Percentiles rank a stretch among this genome's conserved stretches.
These are phyloP conservation scores for Peromyscus eremicus DNA, from an alignment of 2,797 vertebrate genomes.

Conservation along the genomic window DNA sequence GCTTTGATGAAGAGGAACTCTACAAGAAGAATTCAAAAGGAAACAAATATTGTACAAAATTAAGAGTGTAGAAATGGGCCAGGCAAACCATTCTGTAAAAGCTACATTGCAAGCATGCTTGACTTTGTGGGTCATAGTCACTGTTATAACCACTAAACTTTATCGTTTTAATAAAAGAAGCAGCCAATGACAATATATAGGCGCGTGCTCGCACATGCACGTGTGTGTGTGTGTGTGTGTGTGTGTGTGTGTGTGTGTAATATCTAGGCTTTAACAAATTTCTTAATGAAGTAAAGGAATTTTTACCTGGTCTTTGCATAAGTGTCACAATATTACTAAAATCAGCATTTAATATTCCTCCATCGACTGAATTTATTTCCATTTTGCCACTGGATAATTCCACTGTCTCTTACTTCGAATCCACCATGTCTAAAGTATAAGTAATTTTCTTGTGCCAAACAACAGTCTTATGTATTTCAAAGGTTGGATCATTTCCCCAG, in stretches of 20 bases:
- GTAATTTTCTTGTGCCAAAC: not conserved
- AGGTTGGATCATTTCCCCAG: not conserved
- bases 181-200: not conserved
- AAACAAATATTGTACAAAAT: constrained; percentile 15
- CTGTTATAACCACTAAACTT: not conserved
- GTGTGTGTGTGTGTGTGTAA: not conserved
- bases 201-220: no score
- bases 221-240: not conserved
- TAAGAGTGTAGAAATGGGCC: not conserved
- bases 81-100: not conserved
- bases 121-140: not conserved
- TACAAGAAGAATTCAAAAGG: not conserved
- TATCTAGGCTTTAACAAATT: constrained; percentile 19
- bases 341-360: not conserved
- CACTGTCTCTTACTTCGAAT: not conserved
- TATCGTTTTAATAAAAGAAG: not conserved
- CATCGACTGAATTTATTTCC: not conserved
- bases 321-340: not conserved
- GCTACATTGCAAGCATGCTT: not conserved
- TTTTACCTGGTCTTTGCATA: not conserved
- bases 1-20: not conserved
- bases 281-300: not conserved
- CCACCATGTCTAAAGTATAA: not conserved
- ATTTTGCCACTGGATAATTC: not conserved
- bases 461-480: not conserved